These are phyloP conservation scores for Listronotus oregonensis DNA, from an alignment of 1,140 invertebrate genomes.

Conservation along the genomic window DNA sequence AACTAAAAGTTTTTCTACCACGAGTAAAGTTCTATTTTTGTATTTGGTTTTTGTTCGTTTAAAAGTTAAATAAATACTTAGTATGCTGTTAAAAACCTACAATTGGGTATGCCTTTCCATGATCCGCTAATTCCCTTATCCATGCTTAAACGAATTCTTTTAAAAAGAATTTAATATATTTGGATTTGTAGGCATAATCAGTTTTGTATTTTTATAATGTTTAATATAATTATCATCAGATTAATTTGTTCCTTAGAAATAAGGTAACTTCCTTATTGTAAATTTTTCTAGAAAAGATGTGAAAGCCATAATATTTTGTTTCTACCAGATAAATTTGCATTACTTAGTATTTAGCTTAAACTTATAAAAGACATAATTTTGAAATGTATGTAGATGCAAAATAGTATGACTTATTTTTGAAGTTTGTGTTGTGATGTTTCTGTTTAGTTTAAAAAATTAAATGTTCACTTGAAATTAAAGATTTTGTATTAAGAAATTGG, in stretches of 20 bases:
- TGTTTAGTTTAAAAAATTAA: too few species aligned
- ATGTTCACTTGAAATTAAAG: too few species aligned
- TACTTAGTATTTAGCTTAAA: too few species aligned
- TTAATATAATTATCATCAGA: not conserved
- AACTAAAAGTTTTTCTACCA: not conserved
- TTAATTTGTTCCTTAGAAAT: not conserved
- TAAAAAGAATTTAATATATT: too few species aligned
- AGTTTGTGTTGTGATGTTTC: too few species aligned
- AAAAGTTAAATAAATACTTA: not conserved
- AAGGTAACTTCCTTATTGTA: not conserved
- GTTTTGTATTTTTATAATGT: constrained; percentile 16
- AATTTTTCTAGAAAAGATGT: not conserved
- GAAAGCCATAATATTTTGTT: constrained; percentile 10
- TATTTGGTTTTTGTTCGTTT: constrained; percentile 3
- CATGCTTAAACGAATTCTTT: too few species aligned
- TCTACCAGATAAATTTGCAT: not conserved
- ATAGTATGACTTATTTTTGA: too few species aligned
- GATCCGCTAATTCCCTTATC: too few species aligned
- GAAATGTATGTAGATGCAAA: too few species aligned
- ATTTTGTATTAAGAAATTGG: too few species aligned
- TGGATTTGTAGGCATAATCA: not conserved
- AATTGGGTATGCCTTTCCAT: too few species aligned
- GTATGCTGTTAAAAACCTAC: not conserved
- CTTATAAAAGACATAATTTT: too few species aligned
- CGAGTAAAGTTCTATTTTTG: not conserved